A percentile compares a stretch with the other conserved stretches of the same genome.
phyloP scores from a whole-genome alignment of 2,113 vertebrate species.

The Zingel zingel region DNA sequence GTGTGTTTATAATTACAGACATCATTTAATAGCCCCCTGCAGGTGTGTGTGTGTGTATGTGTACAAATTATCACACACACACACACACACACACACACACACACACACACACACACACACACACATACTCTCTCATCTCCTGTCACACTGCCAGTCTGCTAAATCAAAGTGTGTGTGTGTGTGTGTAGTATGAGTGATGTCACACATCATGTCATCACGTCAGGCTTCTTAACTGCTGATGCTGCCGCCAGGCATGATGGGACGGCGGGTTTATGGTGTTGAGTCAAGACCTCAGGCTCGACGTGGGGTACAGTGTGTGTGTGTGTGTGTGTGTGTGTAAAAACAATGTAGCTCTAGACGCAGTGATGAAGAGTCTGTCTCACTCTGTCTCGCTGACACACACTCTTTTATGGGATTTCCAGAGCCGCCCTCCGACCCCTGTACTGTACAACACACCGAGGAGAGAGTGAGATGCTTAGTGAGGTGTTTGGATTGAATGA shows the following conservation, averaged over 20 bases:
- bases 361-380: conserved; percentile 59
- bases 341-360: conserved; percentile 46
- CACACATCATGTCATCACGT: conserved; percentile 68
- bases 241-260: conserved; percentile 56
- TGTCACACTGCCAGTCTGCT: conserved; percentile 51
- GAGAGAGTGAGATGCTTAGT: not conserved
- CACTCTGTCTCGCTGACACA: conserved; percentile 64
- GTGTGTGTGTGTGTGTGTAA: conserved; percentile 36
- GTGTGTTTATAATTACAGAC: conserved; percentile 74
- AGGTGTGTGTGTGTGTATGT: conserved; percentile 58
- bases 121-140: conserved; percentile 8
- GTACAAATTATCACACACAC: conserved; percentile 33
- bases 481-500: conserved; percentile 57
- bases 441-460: not conserved
- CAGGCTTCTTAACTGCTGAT: conserved; percentile 47
- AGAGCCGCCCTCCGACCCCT: conserved; percentile 27
- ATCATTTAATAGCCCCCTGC: conserved; percentile 66
- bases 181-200: conserved; percentile 63
- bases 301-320: conserved; percentile 47
- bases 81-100: conserved; percentile 1
- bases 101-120: conserved; percentile 1
- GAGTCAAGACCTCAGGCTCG: conserved; percentile 59
- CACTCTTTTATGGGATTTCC: conserved; percentile 75
- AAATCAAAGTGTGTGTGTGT: conserved; percentile 65
- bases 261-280: conserved; percentile 67